These are phyloP conservation scores for Harpalus rubripes DNA, from an alignment of 2,888 invertebrate species.

Conservation along the genomic window DNA sequence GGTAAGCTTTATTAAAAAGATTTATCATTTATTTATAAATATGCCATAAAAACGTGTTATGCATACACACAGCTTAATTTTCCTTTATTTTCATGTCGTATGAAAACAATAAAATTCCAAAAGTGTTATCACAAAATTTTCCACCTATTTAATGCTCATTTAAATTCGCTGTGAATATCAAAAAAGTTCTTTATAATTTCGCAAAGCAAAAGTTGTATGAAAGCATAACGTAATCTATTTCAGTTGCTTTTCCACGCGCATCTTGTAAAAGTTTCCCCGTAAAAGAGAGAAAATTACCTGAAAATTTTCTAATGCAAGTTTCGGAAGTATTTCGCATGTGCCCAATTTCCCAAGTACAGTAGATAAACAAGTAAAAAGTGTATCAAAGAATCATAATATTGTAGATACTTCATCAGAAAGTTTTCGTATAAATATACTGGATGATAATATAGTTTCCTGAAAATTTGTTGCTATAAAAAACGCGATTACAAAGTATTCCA, in stretches of 20 bases:
- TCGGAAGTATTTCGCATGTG: background rate
- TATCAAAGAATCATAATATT: conserved; percentile 35
- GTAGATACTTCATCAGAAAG: conserved; percentile 34
- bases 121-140: conserved; percentile 32
- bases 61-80: conserved; percentile 30
- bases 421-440: conserved; percentile 15
- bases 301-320: conserved; percentile 56
- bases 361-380: conserved; percentile 44
- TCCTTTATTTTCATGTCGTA: conserved; percentile 8
- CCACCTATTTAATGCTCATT: conserved; percentile 17
- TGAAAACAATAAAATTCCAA: conserved; percentile 45
- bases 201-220: conserved; percentile 31
- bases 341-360: background rate
- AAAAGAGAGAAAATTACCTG: conserved; percentile 50
- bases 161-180: conserved; percentile 16
- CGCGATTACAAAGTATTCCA: conserved; percentile 16
- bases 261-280: conserved; percentile 56
- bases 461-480: conserved; percentile 22
- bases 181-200: conserved; percentile 23
- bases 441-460: conserved; percentile 38
- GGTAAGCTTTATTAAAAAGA: background rate
- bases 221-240: conserved; percentile 39
- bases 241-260: conserved; percentile 37
- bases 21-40: background rate
- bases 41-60: conserved; percentile 18